Evolutionary conservation across 2,888 invertebrate genomes (phyloP).

Genomic region (Athrips mouffetella): DNA sequence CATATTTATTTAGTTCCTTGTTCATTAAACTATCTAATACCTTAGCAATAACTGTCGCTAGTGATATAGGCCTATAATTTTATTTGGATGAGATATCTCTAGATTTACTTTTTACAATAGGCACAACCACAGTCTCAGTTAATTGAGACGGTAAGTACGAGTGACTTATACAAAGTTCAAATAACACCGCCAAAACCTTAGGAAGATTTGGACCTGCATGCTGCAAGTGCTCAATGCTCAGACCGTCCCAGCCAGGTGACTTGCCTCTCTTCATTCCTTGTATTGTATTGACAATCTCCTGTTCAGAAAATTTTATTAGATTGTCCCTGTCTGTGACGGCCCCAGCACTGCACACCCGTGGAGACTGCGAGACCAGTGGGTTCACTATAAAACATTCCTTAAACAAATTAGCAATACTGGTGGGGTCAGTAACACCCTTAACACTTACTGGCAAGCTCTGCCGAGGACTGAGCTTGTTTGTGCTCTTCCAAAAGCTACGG

Average conservation of each 20-base stretch:
- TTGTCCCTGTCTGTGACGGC: not conserved
- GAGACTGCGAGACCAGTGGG: not conserved
- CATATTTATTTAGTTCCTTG: constrained; percentile 10
- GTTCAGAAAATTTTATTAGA: not conserved
- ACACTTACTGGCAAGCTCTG: not conserved
- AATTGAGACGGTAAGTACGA: constrained; percentile 9
- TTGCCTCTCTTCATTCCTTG: constrained; percentile 12
- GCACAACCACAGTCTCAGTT: constrained; percentile 5
- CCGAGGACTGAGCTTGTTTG: not conserved
- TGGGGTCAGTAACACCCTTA: not conserved
- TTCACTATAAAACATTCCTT: not conserved
- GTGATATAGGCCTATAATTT: constrained; percentile 15
- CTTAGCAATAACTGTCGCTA: constrained; percentile 23
- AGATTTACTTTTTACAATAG: not conserved
- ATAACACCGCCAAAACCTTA: constrained; percentile 15
- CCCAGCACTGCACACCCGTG: not conserved
- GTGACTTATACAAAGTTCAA: constrained; percentile 10
- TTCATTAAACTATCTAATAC: constrained; percentile 25
- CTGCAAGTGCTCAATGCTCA: constrained; percentile 21
- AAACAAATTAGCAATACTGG: not conserved
- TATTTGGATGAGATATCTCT: not conserved
- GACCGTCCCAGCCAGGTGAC: constrained; percentile 20
- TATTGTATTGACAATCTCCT: not conserved
- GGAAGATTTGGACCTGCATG: constrained; percentile 18
- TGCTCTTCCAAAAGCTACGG: not conserved